Conservation (phyloP, 2,113 vertebrate genomes). For the Turnix velox region DNA sequence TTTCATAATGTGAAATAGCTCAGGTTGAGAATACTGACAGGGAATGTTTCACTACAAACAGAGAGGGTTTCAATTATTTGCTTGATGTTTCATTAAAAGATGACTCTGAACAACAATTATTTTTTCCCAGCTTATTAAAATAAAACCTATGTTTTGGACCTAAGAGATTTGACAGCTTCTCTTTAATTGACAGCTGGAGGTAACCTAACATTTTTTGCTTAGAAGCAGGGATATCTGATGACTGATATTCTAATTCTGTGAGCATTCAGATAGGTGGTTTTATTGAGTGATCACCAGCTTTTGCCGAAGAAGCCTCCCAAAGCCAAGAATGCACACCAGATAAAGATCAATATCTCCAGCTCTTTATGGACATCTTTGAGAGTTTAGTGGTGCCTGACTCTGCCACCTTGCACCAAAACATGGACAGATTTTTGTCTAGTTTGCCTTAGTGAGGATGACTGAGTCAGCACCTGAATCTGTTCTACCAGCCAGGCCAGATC, state of each 20-base stretch:
- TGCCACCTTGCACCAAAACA: neutral
- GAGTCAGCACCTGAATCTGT: neutral
- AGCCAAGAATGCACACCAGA: neutral
- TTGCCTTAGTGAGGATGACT: constrained; percentile 36
- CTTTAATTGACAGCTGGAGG: neutral
- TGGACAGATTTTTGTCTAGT: neutral
- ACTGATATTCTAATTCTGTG: neutral
- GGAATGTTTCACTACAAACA: constrained; percentile 39
- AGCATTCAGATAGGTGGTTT: neutral
- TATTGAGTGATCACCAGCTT: constrained; percentile 14
- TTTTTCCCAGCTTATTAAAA: constrained; percentile 8
- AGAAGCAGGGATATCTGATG: neutral
- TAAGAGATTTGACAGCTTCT: neutral
- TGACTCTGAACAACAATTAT: neutral
- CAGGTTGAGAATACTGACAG: constrained; percentile 44
- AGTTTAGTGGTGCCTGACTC: neutral
- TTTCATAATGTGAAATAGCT: constrained; percentile 12
- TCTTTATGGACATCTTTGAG: neutral
- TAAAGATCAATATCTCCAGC: neutral
- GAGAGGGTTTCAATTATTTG: neutral
- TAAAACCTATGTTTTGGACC: neutral
- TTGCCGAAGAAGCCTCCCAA: neutral
- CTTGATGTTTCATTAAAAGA: constrained; percentile 3
- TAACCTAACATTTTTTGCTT: neutral
- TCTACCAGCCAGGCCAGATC: neutral